Evolutionary conservation across 2,888 invertebrate species (phyloP).

Genomic region (Odontocerum albicorne): DNA sequence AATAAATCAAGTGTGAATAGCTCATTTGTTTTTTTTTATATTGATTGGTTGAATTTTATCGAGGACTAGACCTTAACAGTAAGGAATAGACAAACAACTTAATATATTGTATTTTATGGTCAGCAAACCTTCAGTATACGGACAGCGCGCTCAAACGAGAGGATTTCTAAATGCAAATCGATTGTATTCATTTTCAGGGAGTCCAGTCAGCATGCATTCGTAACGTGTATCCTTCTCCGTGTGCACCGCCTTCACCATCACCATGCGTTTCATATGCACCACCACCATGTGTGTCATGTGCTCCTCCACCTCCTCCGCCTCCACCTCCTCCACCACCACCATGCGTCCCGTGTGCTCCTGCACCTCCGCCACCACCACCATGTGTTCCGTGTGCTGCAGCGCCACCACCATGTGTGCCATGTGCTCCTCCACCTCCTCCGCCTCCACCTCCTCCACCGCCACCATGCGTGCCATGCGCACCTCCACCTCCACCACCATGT

Average conservation of each 20-base stretch:
- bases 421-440: neutral
- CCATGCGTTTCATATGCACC: neutral
- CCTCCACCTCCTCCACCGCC: neutral
- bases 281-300: neutral
- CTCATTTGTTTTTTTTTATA: too few species aligned
- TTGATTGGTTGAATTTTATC: too few species aligned
- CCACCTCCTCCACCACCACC: slow-evolving; percentile 1
- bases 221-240: neutral
- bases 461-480: neutral
- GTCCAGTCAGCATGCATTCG: neutral
- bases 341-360: neutral
- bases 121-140: too few species aligned
- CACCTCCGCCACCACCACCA: neutral
- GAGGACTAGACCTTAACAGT: too few species aligned
- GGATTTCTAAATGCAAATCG: too few species aligned
- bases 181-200: neutral
- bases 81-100: too few species aligned
- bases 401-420: neutral
- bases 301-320: neutral
- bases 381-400: neutral
- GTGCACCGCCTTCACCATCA: neutral
- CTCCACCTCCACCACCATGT: neutral
- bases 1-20: too few species aligned
- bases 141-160: too few species aligned
- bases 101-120: too few species aligned